Conservation (phyloP, 2,888 invertebrate genomes). For the Rutpela maculata region DNA sequence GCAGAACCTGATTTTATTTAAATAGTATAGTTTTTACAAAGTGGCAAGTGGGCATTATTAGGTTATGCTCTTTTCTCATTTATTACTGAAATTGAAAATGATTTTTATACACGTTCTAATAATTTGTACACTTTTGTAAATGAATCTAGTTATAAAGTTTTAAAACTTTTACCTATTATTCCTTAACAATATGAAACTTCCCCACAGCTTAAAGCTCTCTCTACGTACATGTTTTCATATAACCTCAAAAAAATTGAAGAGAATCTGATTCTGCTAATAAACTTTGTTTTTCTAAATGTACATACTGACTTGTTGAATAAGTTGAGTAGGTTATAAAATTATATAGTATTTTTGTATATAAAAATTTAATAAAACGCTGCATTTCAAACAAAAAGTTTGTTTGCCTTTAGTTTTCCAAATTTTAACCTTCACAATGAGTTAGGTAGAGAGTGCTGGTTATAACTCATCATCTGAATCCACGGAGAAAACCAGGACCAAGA, state of each 20-base stretch:
- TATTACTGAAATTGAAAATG: background rate
- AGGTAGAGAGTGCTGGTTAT: too few relatives aligned
- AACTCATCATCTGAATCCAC: too few relatives aligned
- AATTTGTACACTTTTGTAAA: conserved; percentile 7
- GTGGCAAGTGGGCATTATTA: background rate
- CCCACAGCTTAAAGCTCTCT: conserved; percentile 25
- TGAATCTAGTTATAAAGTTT: background rate
- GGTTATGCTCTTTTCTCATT: background rate
- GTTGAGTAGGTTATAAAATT: conserved; percentile 63
- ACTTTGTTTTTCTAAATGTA: conserved; percentile 43
- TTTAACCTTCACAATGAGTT: background rate
- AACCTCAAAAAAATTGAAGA: conserved; percentile 18
- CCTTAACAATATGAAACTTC: background rate
- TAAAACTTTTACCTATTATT: background rate
- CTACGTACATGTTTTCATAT: conserved; percentile 14
- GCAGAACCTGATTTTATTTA: background rate
- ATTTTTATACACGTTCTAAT: conserved; percentile 2
- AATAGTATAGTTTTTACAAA: background rate
- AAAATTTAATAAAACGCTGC: conserved; percentile 61
- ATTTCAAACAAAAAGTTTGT: conserved; percentile 47
- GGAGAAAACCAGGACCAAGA: too few relatives aligned
- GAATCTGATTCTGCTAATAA: conserved; percentile 15
- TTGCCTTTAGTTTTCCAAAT: background rate
- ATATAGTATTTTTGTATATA: conserved; percentile 72
- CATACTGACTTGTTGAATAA: conserved; percentile 55